Base-by-base conservation (phyloP, 2,797 vertebrate species). In the Phaenicophaeus curvirostris region DNA sequence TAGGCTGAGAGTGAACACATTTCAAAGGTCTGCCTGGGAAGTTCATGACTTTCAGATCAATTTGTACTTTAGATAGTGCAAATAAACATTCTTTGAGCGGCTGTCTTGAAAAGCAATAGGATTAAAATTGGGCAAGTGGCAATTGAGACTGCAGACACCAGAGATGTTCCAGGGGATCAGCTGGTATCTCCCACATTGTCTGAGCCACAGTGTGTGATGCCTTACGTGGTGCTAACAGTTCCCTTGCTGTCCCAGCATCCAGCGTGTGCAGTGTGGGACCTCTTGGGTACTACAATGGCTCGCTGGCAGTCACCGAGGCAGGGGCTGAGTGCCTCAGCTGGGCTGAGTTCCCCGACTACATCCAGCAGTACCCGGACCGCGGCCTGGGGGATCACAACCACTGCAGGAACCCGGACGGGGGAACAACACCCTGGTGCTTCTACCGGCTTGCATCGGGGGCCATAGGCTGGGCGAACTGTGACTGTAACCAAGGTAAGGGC, bases 271-370 rank as follows among this genome's bases (percentile, higher is more conserved):
- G 98, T 53, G 97, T 93, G 2, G 80, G 93, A 97, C 97, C 98
- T 75, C 96, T 98, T 65, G 98, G 99, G 10, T 99, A 99, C 90
- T 99, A 99, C 97, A 99, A 98, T 4, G 99, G 99, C 89, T 98
- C 98, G 0, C 98, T 99, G 95, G 98, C 98, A 0, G 97, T 98
- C 97, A 99, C 99, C 0, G 98, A 98, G 96, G 98, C 98, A 0
- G 97, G 98, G 12, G 92, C 86, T 62, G 51, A 96, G 96, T 99
- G 91, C 62, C 98, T 99, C 95, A 98, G 94, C 83, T 99, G 99
- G 99, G 97, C 98, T 1, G 98, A 99, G 93, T 99, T 99, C 88
- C 99, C 99, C 1, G 99, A 99, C 96, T 99, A 99, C 3, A 97
- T 99, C 17, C 98, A 98, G 97, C 99, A 99, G 97, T 99, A 99